Evolutionary conservation across 2,888 invertebrate species (phyloP).

Genomic region (Plagiodera versicolora): DNA sequence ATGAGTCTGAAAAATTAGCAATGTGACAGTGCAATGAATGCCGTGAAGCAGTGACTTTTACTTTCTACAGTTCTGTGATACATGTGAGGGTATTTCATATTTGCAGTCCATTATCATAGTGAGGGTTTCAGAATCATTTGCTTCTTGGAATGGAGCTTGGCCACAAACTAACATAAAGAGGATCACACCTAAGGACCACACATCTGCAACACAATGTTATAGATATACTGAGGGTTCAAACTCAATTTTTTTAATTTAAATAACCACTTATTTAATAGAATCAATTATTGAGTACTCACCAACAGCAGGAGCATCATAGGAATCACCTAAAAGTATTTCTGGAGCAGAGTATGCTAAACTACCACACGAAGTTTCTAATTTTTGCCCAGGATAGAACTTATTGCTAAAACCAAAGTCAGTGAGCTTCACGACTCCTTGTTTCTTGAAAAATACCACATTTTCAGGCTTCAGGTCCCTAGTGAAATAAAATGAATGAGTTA

Average conservation of each 20-base stretch:
- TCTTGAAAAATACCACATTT: conserved; percentile 99
- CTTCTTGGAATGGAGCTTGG: conserved; percentile 97
- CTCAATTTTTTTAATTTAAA: too few species aligned
- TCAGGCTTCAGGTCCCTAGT: conserved; percentile 95
- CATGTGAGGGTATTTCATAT: conserved; percentile 87
- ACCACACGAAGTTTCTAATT: conserved; percentile 97
- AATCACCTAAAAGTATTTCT: conserved; percentile 96
- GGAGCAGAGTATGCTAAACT: conserved; percentile 99
- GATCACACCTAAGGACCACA: conserved; percentile 99
- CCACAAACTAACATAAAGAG: conserved; percentile 98
- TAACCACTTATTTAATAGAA: neutral
- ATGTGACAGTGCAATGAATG: neutral
- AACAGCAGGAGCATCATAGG: conserved; percentile 98
- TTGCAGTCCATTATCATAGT: conserved; percentile 99
- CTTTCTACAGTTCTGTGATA: conserved; percentile 84
- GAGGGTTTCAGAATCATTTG: conserved; percentile 98
- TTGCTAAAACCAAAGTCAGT: conserved; percentile 99
- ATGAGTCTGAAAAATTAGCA: conserved; percentile 67
- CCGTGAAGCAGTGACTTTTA: conserved; percentile 46
- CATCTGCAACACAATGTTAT: conserved; percentile 74
- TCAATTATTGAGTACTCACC: conserved; percentile 60
- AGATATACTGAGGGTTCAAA: too few species aligned
- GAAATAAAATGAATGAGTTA: too few species aligned
- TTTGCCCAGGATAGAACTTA: conserved; percentile 93
- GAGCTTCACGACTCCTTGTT: conserved; percentile 93